A percentile compares a stretch with the other conserved stretches of the same genome.
These are phyloP conservation scores for Spea multiplicata DNA, from an alignment of 2,113 vertebrate genomes.

Conservation along the genomic window DNA sequence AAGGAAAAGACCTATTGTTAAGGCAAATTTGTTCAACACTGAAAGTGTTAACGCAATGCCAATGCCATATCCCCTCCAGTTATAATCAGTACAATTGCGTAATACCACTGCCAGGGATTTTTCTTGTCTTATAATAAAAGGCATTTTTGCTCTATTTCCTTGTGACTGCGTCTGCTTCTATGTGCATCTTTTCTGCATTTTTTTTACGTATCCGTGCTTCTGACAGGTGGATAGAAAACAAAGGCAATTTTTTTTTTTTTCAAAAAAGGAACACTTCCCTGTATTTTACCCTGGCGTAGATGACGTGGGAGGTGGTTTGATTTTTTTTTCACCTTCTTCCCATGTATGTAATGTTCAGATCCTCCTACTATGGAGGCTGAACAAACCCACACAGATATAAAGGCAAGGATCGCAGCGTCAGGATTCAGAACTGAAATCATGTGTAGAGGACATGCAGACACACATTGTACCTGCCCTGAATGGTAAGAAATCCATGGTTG, in stretches of 20 bases:
- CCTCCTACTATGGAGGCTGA: constrained; percentile 31
- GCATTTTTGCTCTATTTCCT: background rate
- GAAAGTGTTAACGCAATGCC: background rate
- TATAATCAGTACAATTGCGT: background rate
- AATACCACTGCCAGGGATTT: background rate
- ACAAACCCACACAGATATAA: constrained; percentile 30
- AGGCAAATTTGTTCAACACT: background rate
- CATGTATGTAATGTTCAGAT: background rate
- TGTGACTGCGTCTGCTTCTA: background rate
- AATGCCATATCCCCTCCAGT: background rate
- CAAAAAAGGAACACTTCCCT: background rate
- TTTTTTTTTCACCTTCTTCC: background rate
- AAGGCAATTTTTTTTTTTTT: background rate
- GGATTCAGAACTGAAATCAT: constrained; percentile 55
- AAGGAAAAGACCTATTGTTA: too few relatives aligned
- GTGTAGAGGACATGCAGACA: constrained; percentile 76
- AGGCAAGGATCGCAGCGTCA: background rate
- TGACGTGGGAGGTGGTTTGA: constrained; percentile 26
- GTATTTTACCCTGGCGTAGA: constrained; percentile 14
- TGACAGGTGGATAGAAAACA: background rate
- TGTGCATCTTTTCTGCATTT: background rate
- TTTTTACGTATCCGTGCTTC: background rate
- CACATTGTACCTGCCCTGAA: constrained; percentile 79
- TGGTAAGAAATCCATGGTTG: constrained; percentile 69
- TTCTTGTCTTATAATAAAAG: background rate